phyloP scores from a whole-genome alignment of 2,797 vertebrate genomes.

The Avahi laniger region DNA sequence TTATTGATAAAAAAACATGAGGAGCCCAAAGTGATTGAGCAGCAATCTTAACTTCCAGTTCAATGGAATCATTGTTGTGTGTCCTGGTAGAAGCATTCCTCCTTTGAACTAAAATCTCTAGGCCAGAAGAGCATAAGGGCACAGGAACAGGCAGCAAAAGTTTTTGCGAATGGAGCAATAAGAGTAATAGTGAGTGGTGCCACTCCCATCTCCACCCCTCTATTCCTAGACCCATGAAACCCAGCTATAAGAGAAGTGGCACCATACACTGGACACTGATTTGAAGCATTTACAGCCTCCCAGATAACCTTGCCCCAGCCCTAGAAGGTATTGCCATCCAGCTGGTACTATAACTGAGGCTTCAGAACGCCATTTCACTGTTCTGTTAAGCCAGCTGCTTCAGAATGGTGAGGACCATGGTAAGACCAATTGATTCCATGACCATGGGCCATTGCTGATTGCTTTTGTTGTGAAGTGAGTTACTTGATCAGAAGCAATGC shows the following conservation, averaged over 20 bases:
- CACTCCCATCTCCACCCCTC: not conserved
- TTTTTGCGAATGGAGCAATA: not conserved
- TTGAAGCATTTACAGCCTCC: not conserved
- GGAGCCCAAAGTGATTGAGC: no score
- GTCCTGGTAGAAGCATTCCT: not conserved
- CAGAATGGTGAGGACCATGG: not conserved
- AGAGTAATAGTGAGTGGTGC: not conserved
- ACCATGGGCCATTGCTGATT: not conserved
- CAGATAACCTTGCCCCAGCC: not conserved
- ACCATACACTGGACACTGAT: not conserved
- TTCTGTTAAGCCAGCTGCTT: not conserved
- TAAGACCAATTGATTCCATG: not conserved
- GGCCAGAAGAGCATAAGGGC: not conserved
- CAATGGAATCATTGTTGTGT: not conserved
- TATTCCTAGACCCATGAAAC: not conserved
- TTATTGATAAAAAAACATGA: not conserved
- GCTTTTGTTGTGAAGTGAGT: not conserved
- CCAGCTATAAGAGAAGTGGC: not conserved
- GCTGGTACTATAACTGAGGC: not conserved
- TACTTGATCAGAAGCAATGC: not conserved
- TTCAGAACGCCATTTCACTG: not conserved
- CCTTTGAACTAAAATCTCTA: not conserved
- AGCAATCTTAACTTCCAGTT: not conserved
- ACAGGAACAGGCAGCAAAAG: not conserved
- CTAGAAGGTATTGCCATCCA: not conserved